Evolutionary conservation across 2,113 vertebrate species (phyloP), one percentile per base, ranked within the genome.

Genomic region (Rhinichthys klamathensis): DNA sequence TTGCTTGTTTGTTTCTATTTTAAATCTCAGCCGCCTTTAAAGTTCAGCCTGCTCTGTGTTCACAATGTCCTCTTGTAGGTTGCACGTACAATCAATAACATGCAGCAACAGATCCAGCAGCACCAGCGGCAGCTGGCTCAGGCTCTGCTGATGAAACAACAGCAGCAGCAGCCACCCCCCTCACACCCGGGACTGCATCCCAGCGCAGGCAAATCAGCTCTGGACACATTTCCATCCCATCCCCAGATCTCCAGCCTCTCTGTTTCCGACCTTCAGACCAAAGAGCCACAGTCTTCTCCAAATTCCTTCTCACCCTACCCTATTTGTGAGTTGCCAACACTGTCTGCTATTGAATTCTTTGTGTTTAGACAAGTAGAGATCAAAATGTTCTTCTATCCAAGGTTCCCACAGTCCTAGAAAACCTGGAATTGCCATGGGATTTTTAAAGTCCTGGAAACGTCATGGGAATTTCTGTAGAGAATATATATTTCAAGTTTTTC

Each of bases 71-170:
- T 72, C 80, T 70, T 0, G 25, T 95, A 99, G 98, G 97, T 99
- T 94, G 97, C 98, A 95, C 97, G 98, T 96, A 99, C 97, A 98
- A 99, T 99, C 98, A 98, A 97, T 95, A 99, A 98, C 96, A 99
- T 99, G 96, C 98, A 99, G 96, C 98, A 99, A 95, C 98, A 99
- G 96, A 99, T 99, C 95, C 98, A 99, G 94, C 98, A 99, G 94
- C 97, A 99, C 95, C 98, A 99, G 96, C 96, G 98, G 92, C 98
- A 99, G 96, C 97, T 99, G 96, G 97, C 98, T 95, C 97, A 99
- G 96, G 97, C 97, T 90, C 95, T 99, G 95, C 96, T 98, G 75
- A 96, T 96, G 95, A 99, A 99, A 94, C 97, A 97, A 94, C 97
- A 51, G 49, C 49, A 51, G 49, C 93, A 93, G 88, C 95, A 94